A percentile compares a stretch with the other conserved stretches of the same genome.
Evolutionary conservation across 2,888 invertebrate species (phyloP).

Genomic region (Athalia cordata): DNA sequence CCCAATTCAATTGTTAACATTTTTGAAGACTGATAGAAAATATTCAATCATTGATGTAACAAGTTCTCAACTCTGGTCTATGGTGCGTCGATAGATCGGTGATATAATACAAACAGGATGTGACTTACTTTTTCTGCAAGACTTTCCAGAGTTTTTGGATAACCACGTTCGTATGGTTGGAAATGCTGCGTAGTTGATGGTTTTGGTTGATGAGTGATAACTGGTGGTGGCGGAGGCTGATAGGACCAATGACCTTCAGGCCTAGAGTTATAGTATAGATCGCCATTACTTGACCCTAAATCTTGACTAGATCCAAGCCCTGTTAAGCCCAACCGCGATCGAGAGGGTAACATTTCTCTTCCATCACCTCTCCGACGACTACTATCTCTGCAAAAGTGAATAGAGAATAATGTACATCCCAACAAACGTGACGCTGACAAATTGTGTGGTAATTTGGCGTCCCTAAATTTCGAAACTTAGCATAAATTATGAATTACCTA

Average conservation of each 20-base stretch:
- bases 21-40: no score
- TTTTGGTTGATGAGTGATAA: conserved; percentile 94
- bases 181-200: conserved; percentile 85
- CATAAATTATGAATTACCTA: conserved; percentile 58
- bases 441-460: neutral
- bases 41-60: neutral
- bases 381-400: conserved; percentile 74
- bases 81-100: conserved; percentile 24
- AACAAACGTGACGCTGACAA: neutral
- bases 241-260: conserved; percentile 77
- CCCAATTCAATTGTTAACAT: no score
- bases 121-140: conserved; percentile 86
- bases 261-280: conserved; percentile 88
- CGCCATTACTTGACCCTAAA: conserved; percentile 77
- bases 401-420: conserved; percentile 27
- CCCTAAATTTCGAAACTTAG: neutral
- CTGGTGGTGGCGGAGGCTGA: conserved; percentile 88
- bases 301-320: conserved; percentile 74
- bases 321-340: conserved; percentile 84
- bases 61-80: conserved; percentile 18
- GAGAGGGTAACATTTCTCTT: conserved; percentile 85
- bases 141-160: conserved; percentile 92
- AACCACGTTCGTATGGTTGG: conserved; percentile 90
- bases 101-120: conserved; percentile 3
- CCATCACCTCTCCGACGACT: conserved; percentile 83